These are phyloP conservation scores for Halcyon leucocephala DNA, from an alignment of 2,797 vertebrate species.

Conservation along the genomic window DNA sequence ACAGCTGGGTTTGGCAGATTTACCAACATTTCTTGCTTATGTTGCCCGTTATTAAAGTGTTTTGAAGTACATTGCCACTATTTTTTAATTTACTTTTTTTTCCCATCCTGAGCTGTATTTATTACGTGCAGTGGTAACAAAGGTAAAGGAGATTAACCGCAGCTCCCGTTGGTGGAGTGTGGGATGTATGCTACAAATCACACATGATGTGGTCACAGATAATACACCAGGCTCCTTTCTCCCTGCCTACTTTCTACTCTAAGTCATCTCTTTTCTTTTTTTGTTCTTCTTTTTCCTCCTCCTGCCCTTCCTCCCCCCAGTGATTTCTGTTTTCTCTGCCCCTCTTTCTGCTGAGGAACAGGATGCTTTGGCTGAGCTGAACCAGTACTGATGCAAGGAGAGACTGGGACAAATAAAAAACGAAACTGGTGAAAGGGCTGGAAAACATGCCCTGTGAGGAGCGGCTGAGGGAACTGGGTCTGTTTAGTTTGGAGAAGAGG, in stretches of 20 bases:
- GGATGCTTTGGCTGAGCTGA: neutral
- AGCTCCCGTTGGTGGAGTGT: neutral
- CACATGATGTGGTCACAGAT: fast-evolving
- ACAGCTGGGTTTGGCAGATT: neutral
- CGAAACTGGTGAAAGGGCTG: no score
- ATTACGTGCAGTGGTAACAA: neutral
- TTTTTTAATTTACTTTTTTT: neutral
- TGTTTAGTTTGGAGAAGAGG: no score
- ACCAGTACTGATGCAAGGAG: neutral
- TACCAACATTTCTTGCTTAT: neutral
- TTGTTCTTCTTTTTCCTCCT: neutral
- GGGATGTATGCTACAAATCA: neutral
- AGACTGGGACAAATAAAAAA: neutral
- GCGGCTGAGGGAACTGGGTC: no score
- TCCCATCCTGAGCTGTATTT: neutral
- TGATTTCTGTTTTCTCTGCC: neutral
- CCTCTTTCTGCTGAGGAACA: neutral
- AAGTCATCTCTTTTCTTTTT: neutral
- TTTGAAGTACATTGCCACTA: neutral
- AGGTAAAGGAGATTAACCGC: neutral
- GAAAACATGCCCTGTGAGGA: no score
- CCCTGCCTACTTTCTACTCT: neutral
- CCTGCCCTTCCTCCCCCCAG: neutral
- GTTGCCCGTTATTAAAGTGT: neutral
- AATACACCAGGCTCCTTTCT: neutral